Evolutionary conservation across 2,888 invertebrate genomes (phyloP), one percentile per base, ranked within the genome.

Genomic region (Caenorhabditis afra): DNA sequence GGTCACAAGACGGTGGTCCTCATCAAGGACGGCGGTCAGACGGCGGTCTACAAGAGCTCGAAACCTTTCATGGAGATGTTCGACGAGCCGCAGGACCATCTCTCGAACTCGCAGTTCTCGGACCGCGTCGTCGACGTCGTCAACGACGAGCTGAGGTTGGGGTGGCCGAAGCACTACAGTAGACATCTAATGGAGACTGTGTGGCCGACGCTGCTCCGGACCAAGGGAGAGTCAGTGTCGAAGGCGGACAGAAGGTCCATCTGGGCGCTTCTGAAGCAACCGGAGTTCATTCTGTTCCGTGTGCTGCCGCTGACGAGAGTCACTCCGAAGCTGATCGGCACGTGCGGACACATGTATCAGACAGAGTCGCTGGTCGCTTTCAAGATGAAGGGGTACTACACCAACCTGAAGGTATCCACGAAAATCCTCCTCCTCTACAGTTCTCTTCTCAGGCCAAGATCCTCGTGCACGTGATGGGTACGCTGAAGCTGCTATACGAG

Each of bases 341-440:
- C 90, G 1, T 92, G 92, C 86, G 92, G 92, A 3, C 90, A 91
- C 64, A 89, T 91, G 80, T 92, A 92, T 86, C 87, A 91, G 41
- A 90, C 90, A 37, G 91, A 92, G 75, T 90, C 89, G 41, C 85
- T 91, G 20, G 84, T 87, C 29, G 83, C 87, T 16, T 90, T 90
- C 76, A 76, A 82, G 47, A 88, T 90, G 89, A 88, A 90, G 68
- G 85, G 88, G 67, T 90, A 90, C 65, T 90, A 90, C 79, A 85
- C 88, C 79, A 88, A 88, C 76, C 74, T 90, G 47, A 90, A 90
- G 79, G 84, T 79, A 29, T 29, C 29, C 29, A 29, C 29, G 29
- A 29, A 7, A 29, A 29, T 3, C 29, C 29, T 29, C 29, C 29
- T 7, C 14, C 4, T 11, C 12, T 41, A 41, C 5, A 37, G 5